These are phyloP conservation scores for Aporophyla nigra DNA, from an alignment of 2,888 invertebrate genomes.

Conservation along the genomic window DNA sequence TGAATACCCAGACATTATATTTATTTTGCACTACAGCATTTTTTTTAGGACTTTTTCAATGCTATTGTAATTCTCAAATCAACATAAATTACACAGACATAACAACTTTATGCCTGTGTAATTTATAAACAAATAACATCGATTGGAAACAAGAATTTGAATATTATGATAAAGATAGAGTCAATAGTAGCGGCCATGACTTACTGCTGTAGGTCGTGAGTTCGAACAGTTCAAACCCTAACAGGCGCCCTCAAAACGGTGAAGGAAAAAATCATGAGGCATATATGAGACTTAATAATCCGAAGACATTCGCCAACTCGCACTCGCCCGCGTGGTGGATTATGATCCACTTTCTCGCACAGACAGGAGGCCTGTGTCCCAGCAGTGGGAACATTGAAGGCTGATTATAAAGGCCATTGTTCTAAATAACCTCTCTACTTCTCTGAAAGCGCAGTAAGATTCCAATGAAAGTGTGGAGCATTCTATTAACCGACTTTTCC, in stretches of 20 bases:
- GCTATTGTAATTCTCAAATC: neutral
- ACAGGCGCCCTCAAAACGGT: no score
- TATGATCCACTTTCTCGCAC: no score
- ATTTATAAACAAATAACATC: no score
- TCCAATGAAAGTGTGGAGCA: neutral
- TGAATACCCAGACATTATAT: no score
- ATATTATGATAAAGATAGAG: neutral
- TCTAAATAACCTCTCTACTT: neutral
- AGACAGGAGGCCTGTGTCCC: neutral
- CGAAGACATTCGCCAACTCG: neutral
- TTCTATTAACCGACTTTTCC: no score
- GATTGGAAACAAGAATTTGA: neutral
- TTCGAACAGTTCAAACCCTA: neutral
- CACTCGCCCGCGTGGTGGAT: neutral
- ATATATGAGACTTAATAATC: neutral
- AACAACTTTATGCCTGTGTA: no score
- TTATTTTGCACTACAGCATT: no score
- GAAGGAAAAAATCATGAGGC: neutral
- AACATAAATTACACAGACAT: neutral
- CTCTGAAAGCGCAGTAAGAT: neutral
- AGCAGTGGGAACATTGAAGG: neutral
- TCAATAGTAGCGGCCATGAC: neutral
- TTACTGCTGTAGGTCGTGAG: neutral
- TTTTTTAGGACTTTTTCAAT: neutral
- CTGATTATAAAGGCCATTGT: neutral